phyloP scores from a whole-genome alignment of 2,888 invertebrate genomes.

The Clepsis dumicolana region DNA sequence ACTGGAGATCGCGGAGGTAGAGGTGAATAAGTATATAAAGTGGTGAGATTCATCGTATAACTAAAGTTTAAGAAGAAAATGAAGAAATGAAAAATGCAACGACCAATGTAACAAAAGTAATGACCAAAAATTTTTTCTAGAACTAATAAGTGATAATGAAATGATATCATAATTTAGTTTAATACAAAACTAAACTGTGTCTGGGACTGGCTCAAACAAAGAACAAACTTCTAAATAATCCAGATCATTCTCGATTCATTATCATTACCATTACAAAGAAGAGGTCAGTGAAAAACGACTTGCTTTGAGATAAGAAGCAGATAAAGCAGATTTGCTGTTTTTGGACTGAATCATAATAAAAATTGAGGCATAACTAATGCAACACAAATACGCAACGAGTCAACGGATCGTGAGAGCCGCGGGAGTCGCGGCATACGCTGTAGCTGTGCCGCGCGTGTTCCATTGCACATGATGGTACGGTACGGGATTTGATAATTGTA shows the following conservation, averaged over 20 bases:
- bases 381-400: constrained; percentile 17
- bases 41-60: no score
- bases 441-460: background rate
- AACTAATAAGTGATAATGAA: no score
- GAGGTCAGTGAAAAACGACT: background rate
- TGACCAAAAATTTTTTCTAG: no score
- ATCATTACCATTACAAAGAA: background rate
- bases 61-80: no score
- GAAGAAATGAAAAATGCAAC: no score
- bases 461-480: background rate
- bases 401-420: constrained; percentile 13
- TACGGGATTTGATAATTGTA: no score
- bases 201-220: background rate
- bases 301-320: background rate
- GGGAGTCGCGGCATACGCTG: background rate
- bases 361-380: constrained; percentile 4
- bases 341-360: background rate
- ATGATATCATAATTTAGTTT: background rate
- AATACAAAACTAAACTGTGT: background rate
- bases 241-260: constrained; percentile 2
- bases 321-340: background rate
- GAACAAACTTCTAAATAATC: background rate
- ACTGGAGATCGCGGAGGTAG: no score
- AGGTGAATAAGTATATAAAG: no score
- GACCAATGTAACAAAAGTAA: no score